Evolutionary conservation across 1,140 invertebrate species (phyloP).

Genomic region (Drosophila nigromelanica): DNA sequence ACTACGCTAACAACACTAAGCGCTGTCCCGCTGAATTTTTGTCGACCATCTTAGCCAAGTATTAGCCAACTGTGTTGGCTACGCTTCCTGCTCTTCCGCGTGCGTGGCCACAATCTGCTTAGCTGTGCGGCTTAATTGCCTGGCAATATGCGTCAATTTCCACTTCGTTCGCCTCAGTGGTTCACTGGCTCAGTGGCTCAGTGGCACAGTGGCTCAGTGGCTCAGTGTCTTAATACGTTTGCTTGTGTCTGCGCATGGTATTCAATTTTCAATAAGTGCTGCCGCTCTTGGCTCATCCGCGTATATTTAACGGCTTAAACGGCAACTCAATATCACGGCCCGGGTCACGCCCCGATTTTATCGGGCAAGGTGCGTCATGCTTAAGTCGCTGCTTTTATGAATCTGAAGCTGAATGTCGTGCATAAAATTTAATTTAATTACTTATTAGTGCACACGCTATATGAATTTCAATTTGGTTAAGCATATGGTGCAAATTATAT

Average conservation of each 20-base stretch:
- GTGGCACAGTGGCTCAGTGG: background rate
- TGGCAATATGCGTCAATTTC: slow-evolving; percentile 63
- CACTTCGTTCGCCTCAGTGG: background rate
- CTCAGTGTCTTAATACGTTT: slow-evolving; percentile 53
- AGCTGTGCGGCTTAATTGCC: slow-evolving; percentile 66
- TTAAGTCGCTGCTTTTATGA: slow-evolving; percentile 21
- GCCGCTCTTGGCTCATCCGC: slow-evolving; percentile 1
- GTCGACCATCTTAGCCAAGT: slow-evolving; percentile 8
- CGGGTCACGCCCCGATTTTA: slow-evolving; percentile 4
- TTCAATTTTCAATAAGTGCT: slow-evolving; percentile 72
- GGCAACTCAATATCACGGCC: slow-evolving; percentile 11
- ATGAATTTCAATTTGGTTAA: slow-evolving; percentile 64
- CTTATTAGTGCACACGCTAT: slow-evolving; percentile 50
- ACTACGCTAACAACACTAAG: slow-evolving; percentile 21
- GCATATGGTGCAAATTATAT: slow-evolving; percentile 32
- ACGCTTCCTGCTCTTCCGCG: slow-evolving; percentile 57
- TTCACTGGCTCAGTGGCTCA: background rate
- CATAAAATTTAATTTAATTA: slow-evolving; percentile 58
- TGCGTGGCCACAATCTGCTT: slow-evolving; percentile 67
- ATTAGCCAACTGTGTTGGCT: slow-evolving; percentile 7
- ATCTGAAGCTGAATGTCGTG: slow-evolving; percentile 12
- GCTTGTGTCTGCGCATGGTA: slow-evolving; percentile 25
- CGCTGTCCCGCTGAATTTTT: background rate
- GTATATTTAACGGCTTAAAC: slow-evolving; percentile 46
- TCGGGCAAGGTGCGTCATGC: slow-evolving; percentile 11